These are phyloP conservation scores for Papilio demoleus DNA, from an alignment of 2,888 invertebrate species.

Conservation along the genomic window DNA sequence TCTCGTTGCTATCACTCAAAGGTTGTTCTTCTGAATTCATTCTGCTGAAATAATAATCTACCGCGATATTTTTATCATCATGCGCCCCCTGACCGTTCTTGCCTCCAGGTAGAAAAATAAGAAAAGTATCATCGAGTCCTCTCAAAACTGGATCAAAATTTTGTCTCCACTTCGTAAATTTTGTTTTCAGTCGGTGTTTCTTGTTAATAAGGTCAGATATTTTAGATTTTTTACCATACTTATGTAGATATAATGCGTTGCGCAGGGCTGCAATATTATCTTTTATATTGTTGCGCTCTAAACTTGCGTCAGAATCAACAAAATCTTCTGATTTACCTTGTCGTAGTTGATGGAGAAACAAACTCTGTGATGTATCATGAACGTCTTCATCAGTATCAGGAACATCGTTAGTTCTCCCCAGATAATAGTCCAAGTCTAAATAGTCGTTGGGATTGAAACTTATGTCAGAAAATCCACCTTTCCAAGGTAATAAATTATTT, in stretches of 20 bases:
- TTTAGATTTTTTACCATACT: conserved; percentile 44
- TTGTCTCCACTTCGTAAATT: conserved; percentile 8
- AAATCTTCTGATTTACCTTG: conserved; percentile 16
- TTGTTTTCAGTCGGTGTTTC: conserved; percentile 13
- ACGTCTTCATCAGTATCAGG: neutral
- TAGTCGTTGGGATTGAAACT: conserved; percentile 54
- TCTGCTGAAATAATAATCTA: conserved; percentile 54
- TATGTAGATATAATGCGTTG: conserved; percentile 49
- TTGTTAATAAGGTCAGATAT: conserved; percentile 13
- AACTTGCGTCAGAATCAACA: conserved; percentile 37
- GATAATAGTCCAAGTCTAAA: conserved; percentile 57
- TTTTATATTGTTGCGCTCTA: conserved; percentile 46
- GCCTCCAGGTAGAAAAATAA: conserved; percentile 19
- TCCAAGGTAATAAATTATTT: conserved; percentile 17
- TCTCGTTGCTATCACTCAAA: neutral
- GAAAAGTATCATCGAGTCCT: conserved; percentile 21
- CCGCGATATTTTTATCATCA: conserved; percentile 43
- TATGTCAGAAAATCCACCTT: conserved; percentile 36
- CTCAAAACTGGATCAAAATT: conserved; percentile 13
- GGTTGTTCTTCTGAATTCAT: conserved; percentile 35
- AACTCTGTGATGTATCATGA: neutral
- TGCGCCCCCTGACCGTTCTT: neutral
- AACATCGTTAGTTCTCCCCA: conserved; percentile 43
- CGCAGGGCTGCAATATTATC: conserved; percentile 52
- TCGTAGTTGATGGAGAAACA: neutral